Conservation (phyloP, 92 coral and sea anemone species). For the Parazoanthus darwini region DNA sequence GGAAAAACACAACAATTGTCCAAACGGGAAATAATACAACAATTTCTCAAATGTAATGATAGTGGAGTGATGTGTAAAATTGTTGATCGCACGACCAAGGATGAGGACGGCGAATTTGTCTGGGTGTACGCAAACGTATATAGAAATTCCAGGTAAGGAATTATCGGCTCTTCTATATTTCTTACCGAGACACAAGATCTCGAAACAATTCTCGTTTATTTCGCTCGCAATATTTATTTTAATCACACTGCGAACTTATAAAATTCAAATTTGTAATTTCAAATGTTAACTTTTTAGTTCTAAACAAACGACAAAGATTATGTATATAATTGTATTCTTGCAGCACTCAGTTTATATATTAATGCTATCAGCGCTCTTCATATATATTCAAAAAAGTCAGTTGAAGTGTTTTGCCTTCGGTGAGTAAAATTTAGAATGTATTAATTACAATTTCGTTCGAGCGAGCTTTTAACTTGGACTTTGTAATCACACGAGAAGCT, state of each 20-base stretch:
- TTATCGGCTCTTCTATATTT: not conserved
- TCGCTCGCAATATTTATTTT: not conserved
- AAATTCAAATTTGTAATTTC: not conserved
- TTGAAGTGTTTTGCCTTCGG: not conserved
- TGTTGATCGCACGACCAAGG: slow-evolving; percentile 21
- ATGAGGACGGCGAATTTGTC: slow-evolving; percentile 36
- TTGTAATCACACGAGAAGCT: not conserved
- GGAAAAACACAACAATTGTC: not conserved
- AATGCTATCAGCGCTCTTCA: not conserved
- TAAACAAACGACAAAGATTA: not conserved
- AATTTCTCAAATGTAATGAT: slow-evolving; percentile 28
- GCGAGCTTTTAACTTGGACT: not conserved
- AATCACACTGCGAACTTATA: not conserved
- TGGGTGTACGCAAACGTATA: slow-evolving; percentile 36
- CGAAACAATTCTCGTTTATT: not conserved
- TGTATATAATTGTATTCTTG: not conserved
- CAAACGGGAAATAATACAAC: slow-evolving; percentile 14
- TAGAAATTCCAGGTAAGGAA: slow-evolving; percentile 16
- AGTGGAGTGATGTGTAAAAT: slow-evolving; percentile 42
- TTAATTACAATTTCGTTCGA: not conserved
- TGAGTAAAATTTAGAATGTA: not conserved
- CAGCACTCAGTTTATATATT: not conserved
- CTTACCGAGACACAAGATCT: slow-evolving; percentile 22
- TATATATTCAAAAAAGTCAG: not conserved
- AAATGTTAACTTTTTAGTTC: slow-evolving; percentile 1